phyloP scores from a whole-genome alignment of 2,113 vertebrate species.

The Saccopteryx leptura region DNA sequence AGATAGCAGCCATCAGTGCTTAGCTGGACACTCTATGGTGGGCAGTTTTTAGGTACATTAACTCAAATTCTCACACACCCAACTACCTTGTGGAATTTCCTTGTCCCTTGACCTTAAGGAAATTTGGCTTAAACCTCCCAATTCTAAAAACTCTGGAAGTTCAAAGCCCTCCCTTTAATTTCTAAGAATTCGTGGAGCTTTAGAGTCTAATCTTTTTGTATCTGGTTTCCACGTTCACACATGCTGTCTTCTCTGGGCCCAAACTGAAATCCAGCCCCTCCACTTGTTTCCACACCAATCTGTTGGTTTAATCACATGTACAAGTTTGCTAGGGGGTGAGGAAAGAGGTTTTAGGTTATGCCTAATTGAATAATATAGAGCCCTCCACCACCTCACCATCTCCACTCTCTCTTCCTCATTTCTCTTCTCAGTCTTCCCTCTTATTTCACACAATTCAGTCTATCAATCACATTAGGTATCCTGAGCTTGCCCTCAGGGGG shows the following conservation, averaged over 20 bases:
- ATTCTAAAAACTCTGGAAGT: conserved; percentile 6
- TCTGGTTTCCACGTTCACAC: background rate
- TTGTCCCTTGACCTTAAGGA: background rate
- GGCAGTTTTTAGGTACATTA: background rate
- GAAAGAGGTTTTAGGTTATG: background rate
- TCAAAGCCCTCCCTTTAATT: conserved; percentile 36
- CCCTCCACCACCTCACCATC: background rate
- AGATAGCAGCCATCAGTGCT: background rate
- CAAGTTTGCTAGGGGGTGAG: background rate
- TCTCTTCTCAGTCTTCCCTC: background rate
- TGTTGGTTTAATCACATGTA: background rate
- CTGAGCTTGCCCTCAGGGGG: background rate
- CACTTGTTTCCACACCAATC: background rate
- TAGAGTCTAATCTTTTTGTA: background rate
- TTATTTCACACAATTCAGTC: background rate
- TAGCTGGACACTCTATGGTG: background rate
- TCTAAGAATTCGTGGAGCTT: background rate
- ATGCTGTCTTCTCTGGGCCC: background rate
- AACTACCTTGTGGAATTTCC: background rate
- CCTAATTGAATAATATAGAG: background rate
- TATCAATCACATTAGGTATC: background rate
- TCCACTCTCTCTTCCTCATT: background rate
- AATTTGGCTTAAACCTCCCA: conserved; percentile 40
- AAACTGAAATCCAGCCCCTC: background rate
- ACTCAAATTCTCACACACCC: conserved; percentile 5